Evolutionary conservation across 2,888 invertebrate genomes (phyloP).

Genomic region (Amiota communis): DNA sequence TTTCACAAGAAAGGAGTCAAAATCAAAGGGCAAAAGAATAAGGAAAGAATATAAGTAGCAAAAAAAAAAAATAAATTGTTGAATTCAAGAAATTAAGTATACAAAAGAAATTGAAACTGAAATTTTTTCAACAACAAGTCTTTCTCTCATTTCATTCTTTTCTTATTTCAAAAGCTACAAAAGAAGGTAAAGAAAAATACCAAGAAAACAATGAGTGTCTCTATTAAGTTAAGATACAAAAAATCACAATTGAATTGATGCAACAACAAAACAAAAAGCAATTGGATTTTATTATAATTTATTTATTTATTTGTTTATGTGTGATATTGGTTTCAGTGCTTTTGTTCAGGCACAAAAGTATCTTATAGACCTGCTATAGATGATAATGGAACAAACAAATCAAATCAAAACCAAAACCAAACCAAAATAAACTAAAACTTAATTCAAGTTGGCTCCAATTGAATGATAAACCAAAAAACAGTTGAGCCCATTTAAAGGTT

Average conservation of each 20-base stretch:
- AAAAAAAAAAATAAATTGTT: background rate
- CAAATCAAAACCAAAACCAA: too few relatives aligned
- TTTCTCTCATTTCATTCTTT: too few relatives aligned
- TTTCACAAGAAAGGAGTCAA: conserved; percentile 5
- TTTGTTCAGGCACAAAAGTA: background rate
- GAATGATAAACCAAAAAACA: background rate
- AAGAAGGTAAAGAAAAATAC: too few relatives aligned
- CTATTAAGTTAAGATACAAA: background rate
- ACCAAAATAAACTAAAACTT: background rate
- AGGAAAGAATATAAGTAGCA: background rate
- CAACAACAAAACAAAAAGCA: too few relatives aligned
- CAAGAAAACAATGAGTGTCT: background rate
- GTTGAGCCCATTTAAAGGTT: background rate
- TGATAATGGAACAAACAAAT: too few relatives aligned
- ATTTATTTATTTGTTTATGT: conserved; percentile 1
- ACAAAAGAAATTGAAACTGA: too few relatives aligned
- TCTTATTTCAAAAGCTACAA: too few relatives aligned
- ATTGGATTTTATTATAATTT: background rate
- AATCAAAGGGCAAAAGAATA: conserved; percentile 19
- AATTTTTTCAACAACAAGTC: too few relatives aligned
- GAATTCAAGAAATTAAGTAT: background rate
- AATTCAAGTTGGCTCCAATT: background rate
- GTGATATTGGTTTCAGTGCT: conserved; percentile 27
- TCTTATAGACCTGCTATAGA: background rate
- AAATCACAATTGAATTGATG: too few relatives aligned